phyloP scores from a whole-genome alignment of 2,113 vertebrate species.

The Vicugna pacos region DNA sequence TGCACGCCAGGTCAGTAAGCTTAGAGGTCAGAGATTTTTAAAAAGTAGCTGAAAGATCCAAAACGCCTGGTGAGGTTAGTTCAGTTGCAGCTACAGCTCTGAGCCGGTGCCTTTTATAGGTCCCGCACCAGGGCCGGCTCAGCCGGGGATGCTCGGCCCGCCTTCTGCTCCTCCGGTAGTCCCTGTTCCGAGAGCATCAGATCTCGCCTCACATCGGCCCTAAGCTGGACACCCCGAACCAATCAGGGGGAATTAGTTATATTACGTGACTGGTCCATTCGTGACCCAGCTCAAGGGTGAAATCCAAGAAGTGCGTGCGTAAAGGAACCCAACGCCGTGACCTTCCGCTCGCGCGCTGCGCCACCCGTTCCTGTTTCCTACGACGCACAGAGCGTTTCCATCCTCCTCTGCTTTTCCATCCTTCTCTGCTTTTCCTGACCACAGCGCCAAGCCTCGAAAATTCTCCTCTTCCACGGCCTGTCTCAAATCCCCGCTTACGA shows the following conservation, averaged over 20 bases:
- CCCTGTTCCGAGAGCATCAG: accelerated
- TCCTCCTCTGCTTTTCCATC: not conserved
- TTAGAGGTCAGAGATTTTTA: slow-evolving; percentile 44
- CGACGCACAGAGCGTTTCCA: not conserved
- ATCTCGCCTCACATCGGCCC: accelerated
- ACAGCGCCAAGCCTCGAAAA: not conserved
- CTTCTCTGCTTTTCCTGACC: not conserved
- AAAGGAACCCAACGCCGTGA: not conserved
- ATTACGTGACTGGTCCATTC: not conserved
- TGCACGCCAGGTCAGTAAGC: not conserved
- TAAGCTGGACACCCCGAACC: not conserved
- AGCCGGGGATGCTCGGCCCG: not conserved
- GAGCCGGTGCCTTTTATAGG: not conserved
- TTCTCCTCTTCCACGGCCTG: not conserved
- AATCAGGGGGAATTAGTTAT: not conserved
- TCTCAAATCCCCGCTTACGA: not conserved
- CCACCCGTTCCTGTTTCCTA: not conserved
- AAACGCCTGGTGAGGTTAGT: not conserved
- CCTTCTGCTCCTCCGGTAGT: not conserved
- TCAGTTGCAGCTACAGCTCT: not conserved
- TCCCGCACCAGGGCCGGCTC: not conserved
- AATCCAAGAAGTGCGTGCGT: not conserved
- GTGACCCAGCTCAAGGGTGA: not conserved
- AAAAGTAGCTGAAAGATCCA: slow-evolving; percentile 4
- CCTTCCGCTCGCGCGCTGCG: accelerated